Evolutionary conservation across 2,797 vertebrate species (phyloP).

Genomic region (Jordanella pulchra): DNA sequence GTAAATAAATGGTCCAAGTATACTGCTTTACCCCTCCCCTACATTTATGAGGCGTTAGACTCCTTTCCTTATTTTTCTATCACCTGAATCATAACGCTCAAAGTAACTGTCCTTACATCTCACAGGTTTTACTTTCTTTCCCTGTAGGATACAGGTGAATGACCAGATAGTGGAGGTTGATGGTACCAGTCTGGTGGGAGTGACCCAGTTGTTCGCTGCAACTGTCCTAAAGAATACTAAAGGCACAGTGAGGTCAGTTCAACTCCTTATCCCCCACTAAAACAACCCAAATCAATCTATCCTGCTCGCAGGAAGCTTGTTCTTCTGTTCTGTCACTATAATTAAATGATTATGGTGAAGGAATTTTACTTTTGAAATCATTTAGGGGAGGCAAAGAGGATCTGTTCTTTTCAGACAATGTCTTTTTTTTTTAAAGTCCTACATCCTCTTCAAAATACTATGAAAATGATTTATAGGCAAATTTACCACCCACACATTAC

Average conservation of each 20-base stretch:
- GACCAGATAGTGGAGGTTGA: slow-evolving; percentile 96
- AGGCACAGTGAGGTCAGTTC: slow-evolving; percentile 87
- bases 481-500: slow-evolving; percentile 19
- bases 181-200: slow-evolving; percentile 89
- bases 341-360: slow-evolving; percentile 11
- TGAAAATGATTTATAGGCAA: slow-evolving; percentile 57
- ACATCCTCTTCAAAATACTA: slow-evolving; percentile 6
- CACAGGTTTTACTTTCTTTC: slow-evolving; percentile 37
- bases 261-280: not conserved
- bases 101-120: slow-evolving; percentile 3
- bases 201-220: slow-evolving; percentile 92
- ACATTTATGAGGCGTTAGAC: not conserved
- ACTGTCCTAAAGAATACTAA: slow-evolving; percentile 95
- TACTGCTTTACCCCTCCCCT: not conserved
- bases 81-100: not conserved
- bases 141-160: slow-evolving; percentile 89
- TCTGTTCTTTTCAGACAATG: no score
- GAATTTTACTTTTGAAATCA: slow-evolving; percentile 12
- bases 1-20: slow-evolving; percentile 68
- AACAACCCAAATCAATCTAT: slow-evolving; percentile 11
- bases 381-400: not conserved
- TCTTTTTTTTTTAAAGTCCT: not conserved
- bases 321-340: slow-evolving; percentile 3
- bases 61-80: not conserved
- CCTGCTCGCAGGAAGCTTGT: slow-evolving; percentile 1